Evolutionary conservation across 2,113 vertebrate species (phyloP), one percentile per base, ranked within the genome.

Genomic region (Anoura caudifer): DNA sequence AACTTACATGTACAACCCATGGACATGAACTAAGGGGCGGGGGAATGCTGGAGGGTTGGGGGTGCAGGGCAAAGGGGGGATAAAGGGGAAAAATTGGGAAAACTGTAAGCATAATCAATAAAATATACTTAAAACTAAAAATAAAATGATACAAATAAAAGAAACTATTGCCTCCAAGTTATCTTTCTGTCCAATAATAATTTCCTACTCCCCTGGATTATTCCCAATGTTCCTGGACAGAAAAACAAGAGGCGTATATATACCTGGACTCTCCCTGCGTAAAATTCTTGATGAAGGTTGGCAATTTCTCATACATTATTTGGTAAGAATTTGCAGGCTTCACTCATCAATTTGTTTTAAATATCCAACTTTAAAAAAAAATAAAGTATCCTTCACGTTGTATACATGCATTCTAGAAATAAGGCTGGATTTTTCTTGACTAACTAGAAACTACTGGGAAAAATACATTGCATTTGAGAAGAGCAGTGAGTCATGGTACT

Each of bases 141-240:
- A 59, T 59, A 59, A 59, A 59, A 59, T 59, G 8, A 59, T 59
- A 59, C 2, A 59, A 59, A 59, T 59, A 59, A 97, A 96, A 98
- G 88, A 45, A 90, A 82, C 28, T 38, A 61, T 96, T 95, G 52
- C 82, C 84, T 96, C 38, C 81, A 86, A 77, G 70, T 81, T 96
- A 97, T 92, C 96, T 94, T 95, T 95, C 85, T 72, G 14, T 87
- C 12, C 13, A 38, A 59, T 26, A 76, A 33, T 93, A 94, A 69
- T 82, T 82, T 82, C 52, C 69, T 94, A 43, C 70, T 98, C 86
- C 28, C 92, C 28, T 89, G 70, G 61, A 84, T 73, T 63, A 47
- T 4, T 36, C 36, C 17, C 52, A 95, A 9, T n/a, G 17, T 89
- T 96, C 86, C 77, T 72, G 59, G 54, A 91, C 59, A 85, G 63